Conservation (phyloP, 2,888 invertebrate species). For the Nematopogon swammerdamellus region DNA sequence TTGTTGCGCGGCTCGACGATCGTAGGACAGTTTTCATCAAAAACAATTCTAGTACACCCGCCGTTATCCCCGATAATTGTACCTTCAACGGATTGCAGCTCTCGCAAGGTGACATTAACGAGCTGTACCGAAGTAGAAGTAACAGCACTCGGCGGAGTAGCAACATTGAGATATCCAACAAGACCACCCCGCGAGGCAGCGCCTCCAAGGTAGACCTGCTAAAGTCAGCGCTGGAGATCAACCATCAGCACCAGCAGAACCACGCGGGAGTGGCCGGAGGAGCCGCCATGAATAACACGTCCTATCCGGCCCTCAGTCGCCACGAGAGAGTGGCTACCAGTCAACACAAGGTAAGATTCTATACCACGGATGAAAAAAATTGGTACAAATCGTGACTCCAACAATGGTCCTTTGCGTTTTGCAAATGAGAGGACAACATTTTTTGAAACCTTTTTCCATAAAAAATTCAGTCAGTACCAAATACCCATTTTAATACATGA, state of each 20-base stretch:
- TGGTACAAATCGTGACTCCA: no score
- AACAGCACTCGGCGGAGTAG: conserved; percentile 54
- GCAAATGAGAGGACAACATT: no score
- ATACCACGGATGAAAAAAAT: no score
- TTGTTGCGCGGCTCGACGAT: no score
- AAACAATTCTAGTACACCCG: no score
- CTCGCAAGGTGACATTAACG: conserved; percentile 52
- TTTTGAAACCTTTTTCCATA: no score
- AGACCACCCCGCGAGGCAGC: conserved; percentile 36
- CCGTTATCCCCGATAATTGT: no score
- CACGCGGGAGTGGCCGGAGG: conserved; percentile 40
- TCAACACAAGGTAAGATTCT: not conserved
- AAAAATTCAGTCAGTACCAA: no score
- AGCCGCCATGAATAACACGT: conserved; percentile 40
- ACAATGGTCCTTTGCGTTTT: no score
- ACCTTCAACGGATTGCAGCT: conserved; percentile 24
- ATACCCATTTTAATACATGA: no score
- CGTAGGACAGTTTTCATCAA: no score
- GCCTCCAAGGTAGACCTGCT: conserved; percentile 64
- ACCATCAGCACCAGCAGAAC: conserved; percentile 41
- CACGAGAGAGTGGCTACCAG: not conserved
- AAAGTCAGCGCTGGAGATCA: conserved; percentile 68
- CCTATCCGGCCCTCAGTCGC: conserved; percentile 50
- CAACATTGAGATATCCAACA: conserved; percentile 48
- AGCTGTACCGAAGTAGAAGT: conserved; percentile 42